Percentiles rank a stretch among this genome's conserved stretches.
These are phyloP conservation scores for Rhea americana DNA, from an alignment of 2,113 vertebrate genomes.

Conservation along the genomic window DNA sequence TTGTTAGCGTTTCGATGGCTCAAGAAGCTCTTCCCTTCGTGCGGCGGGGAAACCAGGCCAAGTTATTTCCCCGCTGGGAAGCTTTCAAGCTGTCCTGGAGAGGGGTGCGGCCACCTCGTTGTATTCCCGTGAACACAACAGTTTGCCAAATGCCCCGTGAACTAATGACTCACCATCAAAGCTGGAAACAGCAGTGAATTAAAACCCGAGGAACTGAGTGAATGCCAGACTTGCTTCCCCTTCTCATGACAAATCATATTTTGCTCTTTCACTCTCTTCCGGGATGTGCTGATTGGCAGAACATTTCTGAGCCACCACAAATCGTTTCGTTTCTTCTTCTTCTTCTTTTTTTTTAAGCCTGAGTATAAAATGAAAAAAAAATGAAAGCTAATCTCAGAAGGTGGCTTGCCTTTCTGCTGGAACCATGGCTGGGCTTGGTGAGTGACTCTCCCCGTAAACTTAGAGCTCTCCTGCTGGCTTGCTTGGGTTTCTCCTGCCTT, in stretches of 20 bases:
- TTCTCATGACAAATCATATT: background rate
- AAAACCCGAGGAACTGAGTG: background rate
- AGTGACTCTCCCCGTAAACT: background rate
- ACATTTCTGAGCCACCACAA: no score
- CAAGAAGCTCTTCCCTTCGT: background rate
- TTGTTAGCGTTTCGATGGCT: rapidly evolving
- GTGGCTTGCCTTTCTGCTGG: background rate
- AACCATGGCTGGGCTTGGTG: background rate
- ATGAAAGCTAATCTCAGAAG: background rate
- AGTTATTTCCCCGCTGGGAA: background rate
- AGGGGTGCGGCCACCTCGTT: background rate
- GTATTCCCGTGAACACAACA: rapidly evolving
- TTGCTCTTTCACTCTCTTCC: rapidly evolving
- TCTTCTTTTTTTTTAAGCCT: rapidly evolving
- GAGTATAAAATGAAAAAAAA: slow-evolving; percentile 46
- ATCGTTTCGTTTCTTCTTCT: no score
- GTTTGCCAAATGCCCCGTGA: rapidly evolving
- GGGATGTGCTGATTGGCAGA: background rate
- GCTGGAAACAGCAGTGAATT: background rate
- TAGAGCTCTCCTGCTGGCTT: rapidly evolving
- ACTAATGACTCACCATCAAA: background rate
- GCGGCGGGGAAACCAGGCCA: rapidly evolving
- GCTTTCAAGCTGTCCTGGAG: background rate
- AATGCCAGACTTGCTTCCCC: background rate
- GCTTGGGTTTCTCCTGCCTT: background rate